These are phyloP conservation scores for Dexiosoma caninum DNA, from an alignment of 2,888 invertebrate species.

Conservation along the genomic window DNA sequence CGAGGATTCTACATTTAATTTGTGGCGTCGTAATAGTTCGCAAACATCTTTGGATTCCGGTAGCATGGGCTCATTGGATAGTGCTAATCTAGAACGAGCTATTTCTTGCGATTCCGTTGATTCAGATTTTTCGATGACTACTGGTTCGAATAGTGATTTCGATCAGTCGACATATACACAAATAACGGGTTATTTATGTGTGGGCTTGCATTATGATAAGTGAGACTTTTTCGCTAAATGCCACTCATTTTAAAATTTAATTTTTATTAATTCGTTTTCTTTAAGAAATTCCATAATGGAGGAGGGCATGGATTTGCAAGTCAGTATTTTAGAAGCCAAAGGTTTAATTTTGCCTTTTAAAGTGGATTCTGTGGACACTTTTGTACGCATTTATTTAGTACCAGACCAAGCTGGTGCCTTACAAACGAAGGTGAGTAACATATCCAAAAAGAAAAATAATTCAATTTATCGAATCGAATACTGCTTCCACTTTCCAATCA, in stretches of 20 bases:
- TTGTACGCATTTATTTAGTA: constrained; percentile 85
- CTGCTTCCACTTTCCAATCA: no score
- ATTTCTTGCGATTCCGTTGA: constrained; percentile 89
- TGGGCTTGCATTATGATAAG: constrained; percentile 88
- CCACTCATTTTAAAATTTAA: neutral
- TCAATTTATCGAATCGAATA: no score
- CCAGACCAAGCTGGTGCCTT: constrained; percentile 84
- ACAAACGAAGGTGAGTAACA: constrained; percentile 80
- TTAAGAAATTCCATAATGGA: constrained; percentile 71
- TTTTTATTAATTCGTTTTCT: neutral
- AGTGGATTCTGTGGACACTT: constrained; percentile 83
- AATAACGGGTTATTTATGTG: constrained; percentile 86
- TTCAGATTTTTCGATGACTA: constrained; percentile 83
- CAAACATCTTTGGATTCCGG: constrained; percentile 72
- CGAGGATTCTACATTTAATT: constrained; percentile 72
- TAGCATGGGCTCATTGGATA: constrained; percentile 71
- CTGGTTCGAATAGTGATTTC: constrained; percentile 84
- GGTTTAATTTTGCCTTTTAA: constrained; percentile 83
- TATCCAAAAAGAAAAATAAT: neutral
- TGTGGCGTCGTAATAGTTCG: constrained; percentile 75
- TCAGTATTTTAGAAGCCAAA: constrained; percentile 87
- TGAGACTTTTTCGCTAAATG: constrained; percentile 74
- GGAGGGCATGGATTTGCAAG: constrained; percentile 77
- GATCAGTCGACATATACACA: constrained; percentile 83
- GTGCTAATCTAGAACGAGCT: constrained; percentile 79